Evolutionary conservation across 2,888 invertebrate species (phyloP).

Genomic region (Tachina lurida): DNA sequence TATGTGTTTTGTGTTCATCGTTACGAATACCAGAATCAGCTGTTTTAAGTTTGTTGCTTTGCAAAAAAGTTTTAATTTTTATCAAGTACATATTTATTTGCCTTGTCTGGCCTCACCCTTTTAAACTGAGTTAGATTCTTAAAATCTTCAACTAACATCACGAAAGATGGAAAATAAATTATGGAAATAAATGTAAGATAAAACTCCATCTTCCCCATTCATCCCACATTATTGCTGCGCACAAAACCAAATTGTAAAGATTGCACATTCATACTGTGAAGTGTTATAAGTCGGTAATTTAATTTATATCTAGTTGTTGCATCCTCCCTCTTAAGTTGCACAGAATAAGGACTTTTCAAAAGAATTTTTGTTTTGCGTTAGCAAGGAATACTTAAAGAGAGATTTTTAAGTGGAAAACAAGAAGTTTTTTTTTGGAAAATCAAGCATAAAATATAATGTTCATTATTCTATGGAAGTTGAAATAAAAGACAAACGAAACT

Average conservation of each 20-base stretch:
- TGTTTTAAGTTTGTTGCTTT: too few species aligned
- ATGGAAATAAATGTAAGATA: slow-evolving; percentile 16
- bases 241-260: slow-evolving; percentile 9
- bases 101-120: too few species aligned
- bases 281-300: slow-evolving; percentile 58
- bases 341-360: slow-evolving; percentile 12
- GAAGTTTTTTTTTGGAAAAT: not conserved
- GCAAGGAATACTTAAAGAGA: not conserved
- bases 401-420: slow-evolving; percentile 1
- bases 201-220: not conserved
- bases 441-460: not conserved
- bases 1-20: too few species aligned
- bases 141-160: not conserved
- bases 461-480: not conserved
- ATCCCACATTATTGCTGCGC: not conserved
- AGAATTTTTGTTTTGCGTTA: not conserved
- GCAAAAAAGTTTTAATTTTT: too few species aligned
- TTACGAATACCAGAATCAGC: too few species aligned
- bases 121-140: not conserved
- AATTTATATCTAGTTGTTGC: slow-evolving; percentile 41
- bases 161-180: slow-evolving; percentile 29
- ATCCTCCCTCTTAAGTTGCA: slow-evolving; percentile 37
- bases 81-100: too few species aligned
- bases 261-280: slow-evolving; percentile 22
- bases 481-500: not conserved